Percentiles rank a stretch among this genome's conserved stretches.
Evolutionary conservation across 2,113 vertebrate genomes (phyloP).

Genomic region (Gnathonemus echidnorhynchus): DNA sequence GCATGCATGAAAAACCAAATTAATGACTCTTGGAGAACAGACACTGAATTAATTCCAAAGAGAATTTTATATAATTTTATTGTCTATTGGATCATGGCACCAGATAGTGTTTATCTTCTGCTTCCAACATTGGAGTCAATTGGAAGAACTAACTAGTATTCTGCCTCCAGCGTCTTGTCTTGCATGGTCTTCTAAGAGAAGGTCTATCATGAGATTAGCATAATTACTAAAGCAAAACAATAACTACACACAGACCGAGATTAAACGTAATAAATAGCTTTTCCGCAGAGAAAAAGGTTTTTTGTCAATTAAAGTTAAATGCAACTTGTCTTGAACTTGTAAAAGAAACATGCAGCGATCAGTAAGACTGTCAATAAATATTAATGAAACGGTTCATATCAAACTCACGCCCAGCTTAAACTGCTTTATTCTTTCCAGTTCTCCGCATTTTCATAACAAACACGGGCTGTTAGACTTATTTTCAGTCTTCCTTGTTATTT

Average conservation of each 20-base stretch:
- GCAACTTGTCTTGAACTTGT: neutral
- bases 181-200: neutral
- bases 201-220: neutral
- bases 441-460: neutral
- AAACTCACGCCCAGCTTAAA: neutral
- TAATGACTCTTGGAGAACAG: constrained; percentile 46
- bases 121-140: neutral
- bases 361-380: neutral
- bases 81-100: neutral
- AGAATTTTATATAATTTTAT: constrained; percentile 27
- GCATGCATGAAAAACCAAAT: constrained; percentile 47
- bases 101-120: neutral
- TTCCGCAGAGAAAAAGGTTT: neutral
- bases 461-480: neutral
- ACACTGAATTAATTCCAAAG: constrained; percentile 61
- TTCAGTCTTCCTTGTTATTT: neutral
- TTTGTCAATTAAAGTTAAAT: neutral
- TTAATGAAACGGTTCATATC: neutral
- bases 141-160: neutral
- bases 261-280: neutral
- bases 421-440: neutral
- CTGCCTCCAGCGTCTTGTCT: neutral
- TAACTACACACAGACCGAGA: neutral
- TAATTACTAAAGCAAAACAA: neutral
- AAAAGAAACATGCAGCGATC: neutral